phyloP scores from a whole-genome alignment of 2,113 vertebrate genomes.

The Verasper variegatus region DNA sequence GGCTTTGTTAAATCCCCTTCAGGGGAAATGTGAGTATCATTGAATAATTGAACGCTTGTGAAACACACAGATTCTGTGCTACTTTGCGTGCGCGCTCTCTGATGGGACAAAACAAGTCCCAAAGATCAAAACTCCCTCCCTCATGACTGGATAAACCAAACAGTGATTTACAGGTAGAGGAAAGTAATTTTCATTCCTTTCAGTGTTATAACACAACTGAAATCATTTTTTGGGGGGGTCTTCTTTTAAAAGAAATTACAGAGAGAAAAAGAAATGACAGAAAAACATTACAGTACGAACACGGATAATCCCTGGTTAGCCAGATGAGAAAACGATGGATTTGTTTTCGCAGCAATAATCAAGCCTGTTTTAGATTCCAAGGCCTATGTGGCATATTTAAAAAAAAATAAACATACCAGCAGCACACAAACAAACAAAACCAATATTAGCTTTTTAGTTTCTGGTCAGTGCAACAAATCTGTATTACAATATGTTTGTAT shows the following conservation, averaged over 20 bases:
- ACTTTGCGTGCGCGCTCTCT: constrained; percentile 12
- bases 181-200: not conserved
- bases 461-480: too few relatives aligned
- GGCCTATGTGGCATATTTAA: constrained; percentile 4
- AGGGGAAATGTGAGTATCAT: constrained; percentile 4
- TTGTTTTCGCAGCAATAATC: constrained; percentile 37
- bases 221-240: not conserved
- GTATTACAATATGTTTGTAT: not conserved
- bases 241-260: not conserved
- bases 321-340: not conserved
- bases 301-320: constrained; percentile 31
- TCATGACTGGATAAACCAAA: not conserved
- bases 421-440: not conserved
- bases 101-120: not conserved
- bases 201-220: not conserved
- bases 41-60: constrained; percentile 29
- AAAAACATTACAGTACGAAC: not conserved
- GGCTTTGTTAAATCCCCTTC: constrained; percentile 31
- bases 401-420: too few relatives aligned
- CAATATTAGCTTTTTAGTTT: not conserved
- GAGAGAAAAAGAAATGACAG: not conserved
- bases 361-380: constrained; percentile 7
- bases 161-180: not conserved
- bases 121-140: not conserved
- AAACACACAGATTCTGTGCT: constrained; percentile 29